These are phyloP conservation scores for Mnemiopsis leidyi DNA, from an alignment of 37 sponge, comb jelly and placozoan species.

Conservation along the genomic window DNA sequence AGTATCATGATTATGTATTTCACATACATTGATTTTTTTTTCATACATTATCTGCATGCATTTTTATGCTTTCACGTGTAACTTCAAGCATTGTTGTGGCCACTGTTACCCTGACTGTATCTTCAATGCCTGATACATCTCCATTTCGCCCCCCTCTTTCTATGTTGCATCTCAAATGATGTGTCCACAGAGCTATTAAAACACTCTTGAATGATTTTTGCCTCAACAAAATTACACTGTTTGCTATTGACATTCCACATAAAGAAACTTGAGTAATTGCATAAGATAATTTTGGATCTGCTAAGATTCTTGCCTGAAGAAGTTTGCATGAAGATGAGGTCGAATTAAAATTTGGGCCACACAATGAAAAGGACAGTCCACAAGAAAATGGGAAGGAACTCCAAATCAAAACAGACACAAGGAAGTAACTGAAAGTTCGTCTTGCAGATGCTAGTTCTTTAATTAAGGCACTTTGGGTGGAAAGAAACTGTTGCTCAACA, in stretches of 20 bases:
- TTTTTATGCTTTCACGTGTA: no score
- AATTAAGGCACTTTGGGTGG: background rate
- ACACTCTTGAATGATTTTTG: constrained; percentile 4
- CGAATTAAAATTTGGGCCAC: constrained; percentile 27
- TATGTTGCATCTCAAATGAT: no score
- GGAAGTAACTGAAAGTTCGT: background rate
- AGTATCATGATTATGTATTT: no score
- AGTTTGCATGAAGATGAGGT: background rate
- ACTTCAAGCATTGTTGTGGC: no score
- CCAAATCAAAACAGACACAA: background rate
- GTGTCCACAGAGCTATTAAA: no score
- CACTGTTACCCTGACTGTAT: no score
- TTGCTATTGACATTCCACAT: constrained; percentile 27
- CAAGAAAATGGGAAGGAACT: background rate
- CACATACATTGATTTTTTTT: no score
- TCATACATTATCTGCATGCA: no score
- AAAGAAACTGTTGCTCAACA: background rate
- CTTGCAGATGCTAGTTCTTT: background rate
- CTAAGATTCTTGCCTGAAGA: background rate
- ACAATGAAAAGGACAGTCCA: background rate
- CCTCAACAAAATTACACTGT: background rate
- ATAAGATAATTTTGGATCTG: background rate
- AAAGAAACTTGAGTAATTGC: background rate
- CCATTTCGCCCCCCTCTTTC: no score
- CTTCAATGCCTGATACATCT: no score